Percentiles rank a stretch among this genome's conserved stretches.
Conservation (phyloP, 53 echinoderm and acorn worm species). For the Zoroaster sp. region DNA sequence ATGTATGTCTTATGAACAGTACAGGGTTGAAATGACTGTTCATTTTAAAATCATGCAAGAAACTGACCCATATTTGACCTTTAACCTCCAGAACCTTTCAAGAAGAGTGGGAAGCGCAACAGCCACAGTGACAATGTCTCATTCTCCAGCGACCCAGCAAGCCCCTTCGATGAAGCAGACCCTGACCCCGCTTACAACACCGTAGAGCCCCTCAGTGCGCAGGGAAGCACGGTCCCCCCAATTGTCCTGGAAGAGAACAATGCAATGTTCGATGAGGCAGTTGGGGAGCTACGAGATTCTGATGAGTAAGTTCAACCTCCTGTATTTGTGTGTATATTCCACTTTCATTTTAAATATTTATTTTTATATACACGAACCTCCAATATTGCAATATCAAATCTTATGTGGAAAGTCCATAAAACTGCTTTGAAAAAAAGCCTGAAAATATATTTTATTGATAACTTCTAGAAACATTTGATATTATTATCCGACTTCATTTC, state of each 20-base stretch:
- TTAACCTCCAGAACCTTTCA: conserved; percentile 21
- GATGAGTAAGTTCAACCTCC: conserved; percentile 18
- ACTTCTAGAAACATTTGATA: too few relatives aligned
- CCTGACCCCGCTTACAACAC: not conserved
- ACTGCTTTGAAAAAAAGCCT: too few relatives aligned
- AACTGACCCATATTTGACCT: not conserved
- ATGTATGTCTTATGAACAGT: too few relatives aligned
- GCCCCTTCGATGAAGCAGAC: conserved; percentile 55
- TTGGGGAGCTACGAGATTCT: not conserved
- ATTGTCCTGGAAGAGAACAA: not conserved
- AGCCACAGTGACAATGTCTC: conserved; percentile 18
- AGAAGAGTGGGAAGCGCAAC: not conserved
- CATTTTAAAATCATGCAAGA: too few relatives aligned
- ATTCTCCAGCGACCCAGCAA: conserved; percentile 35
- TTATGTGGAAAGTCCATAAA: too few relatives aligned
- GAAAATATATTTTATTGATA: too few relatives aligned
- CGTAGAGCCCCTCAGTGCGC: not conserved
- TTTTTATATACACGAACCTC: too few relatives aligned
- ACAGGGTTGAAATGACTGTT: too few relatives aligned
- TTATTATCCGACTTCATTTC: too few relatives aligned
- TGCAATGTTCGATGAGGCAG: conserved; percentile 8
- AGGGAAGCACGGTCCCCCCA: not conserved
- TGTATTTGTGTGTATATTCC: too few relatives aligned
- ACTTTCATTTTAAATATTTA: too few relatives aligned
- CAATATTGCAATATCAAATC: too few relatives aligned